Percentiles rank a stretch among this genome's conserved stretches.
These are phyloP conservation scores for Episyrphus balteatus DNA, from an alignment of 1,140 invertebrate species.

Conservation along the genomic window DNA sequence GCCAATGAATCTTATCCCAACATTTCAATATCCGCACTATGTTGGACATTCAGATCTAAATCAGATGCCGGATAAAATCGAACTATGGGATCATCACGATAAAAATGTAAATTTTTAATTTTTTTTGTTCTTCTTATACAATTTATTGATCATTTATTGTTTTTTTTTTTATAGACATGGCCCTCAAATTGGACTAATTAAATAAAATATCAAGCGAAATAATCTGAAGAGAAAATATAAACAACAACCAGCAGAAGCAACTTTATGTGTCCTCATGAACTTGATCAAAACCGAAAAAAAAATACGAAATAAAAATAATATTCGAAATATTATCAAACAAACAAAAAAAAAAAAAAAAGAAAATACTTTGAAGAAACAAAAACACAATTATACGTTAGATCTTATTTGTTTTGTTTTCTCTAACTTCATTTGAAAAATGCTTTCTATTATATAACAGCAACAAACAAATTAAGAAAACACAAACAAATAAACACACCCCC, in stretches of 20 bases:
- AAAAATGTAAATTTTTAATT: constrained; percentile 26
- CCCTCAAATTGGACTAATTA: constrained; percentile 33
- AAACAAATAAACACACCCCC: constrained; percentile 1
- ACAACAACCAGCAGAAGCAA: background rate
- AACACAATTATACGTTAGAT: constrained; percentile 5
- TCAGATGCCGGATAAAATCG: constrained; percentile 30
- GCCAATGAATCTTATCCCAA: constrained; percentile 27
- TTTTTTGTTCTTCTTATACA: background rate
- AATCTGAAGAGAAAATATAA: background rate
- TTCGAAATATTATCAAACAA: constrained; percentile 2
- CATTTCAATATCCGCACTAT: constrained; percentile 27
- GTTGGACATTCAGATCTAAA: constrained; percentile 20
- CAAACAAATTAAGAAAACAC: constrained; percentile 3
- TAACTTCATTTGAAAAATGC: constrained; percentile 5
- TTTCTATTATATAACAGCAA: constrained; percentile 8
- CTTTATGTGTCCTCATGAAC: background rate
- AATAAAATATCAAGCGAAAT: constrained; percentile 11
- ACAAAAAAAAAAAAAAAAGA: constrained; percentile 1
- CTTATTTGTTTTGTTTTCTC: constrained; percentile 4
- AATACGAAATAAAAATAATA: constrained; percentile 4
- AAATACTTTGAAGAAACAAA: constrained; percentile 2
- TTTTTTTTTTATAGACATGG: constrained; percentile 20
- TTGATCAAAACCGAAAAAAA: background rate
- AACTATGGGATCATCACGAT: constrained; percentile 34
- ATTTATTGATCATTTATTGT: background rate